A percentile compares a stretch with the other conserved stretches of the same genome.
Evolutionary conservation across 2,888 invertebrate genomes (phyloP).

Genomic region (Thumatha senex): DNA sequence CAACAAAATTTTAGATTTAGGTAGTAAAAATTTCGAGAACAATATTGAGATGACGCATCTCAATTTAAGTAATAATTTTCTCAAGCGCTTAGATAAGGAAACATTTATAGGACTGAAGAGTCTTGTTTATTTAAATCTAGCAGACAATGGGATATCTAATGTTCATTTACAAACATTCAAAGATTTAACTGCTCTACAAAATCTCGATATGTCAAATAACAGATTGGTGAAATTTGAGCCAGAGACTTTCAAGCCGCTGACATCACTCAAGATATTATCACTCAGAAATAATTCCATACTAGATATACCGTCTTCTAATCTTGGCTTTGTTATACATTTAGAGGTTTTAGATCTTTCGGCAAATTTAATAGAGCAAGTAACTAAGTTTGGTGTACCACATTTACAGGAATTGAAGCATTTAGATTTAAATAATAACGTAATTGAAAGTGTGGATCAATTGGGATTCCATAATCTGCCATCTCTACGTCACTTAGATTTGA

Average conservation of each 20-base stretch:
- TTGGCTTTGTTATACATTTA: constrained; percentile 86
- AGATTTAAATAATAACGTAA: constrained; percentile 89
- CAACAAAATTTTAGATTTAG: constrained; percentile 91
- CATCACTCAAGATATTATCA: constrained; percentile 87
- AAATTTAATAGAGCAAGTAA: constrained; percentile 90
- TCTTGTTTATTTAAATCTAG: constrained; percentile 87
- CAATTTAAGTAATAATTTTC: constrained; percentile 90
- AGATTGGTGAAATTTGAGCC: constrained; percentile 88
- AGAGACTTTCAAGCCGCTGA: constrained; percentile 87
- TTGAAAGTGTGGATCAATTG: constrained; percentile 87
- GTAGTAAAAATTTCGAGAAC: constrained; percentile 91
- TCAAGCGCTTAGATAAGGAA: constrained; percentile 88
- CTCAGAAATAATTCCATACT: constrained; percentile 91
- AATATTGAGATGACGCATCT: constrained; percentile 89
- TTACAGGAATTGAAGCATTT: constrained; percentile 88
- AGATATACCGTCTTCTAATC: constrained; percentile 88
- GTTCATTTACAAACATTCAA: constrained; percentile 90
- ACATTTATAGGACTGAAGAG: constrained; percentile 89
- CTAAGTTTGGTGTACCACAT: constrained; percentile 88
- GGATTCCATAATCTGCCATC: constrained; percentile 90
- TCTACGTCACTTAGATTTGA: constrained; percentile 88
- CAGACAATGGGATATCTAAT: constrained; percentile 89
- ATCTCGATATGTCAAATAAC: constrained; percentile 90
- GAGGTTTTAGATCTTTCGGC: constrained; percentile 89
- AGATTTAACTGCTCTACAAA: constrained; percentile 88